Evolutionary conservation across 2,888 invertebrate genomes (phyloP), one percentile per base, ranked within the genome.

Genomic region (Laspeyria flexula): DNA sequence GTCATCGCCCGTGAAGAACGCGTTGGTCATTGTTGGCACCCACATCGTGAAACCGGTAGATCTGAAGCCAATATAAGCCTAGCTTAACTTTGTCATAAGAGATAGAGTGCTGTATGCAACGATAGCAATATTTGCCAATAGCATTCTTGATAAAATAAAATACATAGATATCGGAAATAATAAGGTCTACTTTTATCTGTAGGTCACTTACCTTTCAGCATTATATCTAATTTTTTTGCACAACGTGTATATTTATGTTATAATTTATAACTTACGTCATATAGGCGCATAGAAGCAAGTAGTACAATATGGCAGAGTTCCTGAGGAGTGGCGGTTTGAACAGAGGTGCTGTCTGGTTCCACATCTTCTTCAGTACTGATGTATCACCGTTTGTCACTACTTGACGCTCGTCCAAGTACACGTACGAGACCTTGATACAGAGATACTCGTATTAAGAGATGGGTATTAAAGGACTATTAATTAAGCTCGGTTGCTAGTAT

Each of bases 41-140:
- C 87, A 89, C 86, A 90, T 85, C 0, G 86, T 84, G 56, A 77
- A 89, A 0, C 88, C 88, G 0, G 89, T 88, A 6, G 88, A 86
- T 10, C 88, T 89, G 60, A 4, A 64, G 56, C 33, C 21, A 23
- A n/a, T n/a, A n/a, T n/a, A n/a, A n/a, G n/a, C n/a, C n/a, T n/a
- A n/a, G n/a, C n/a, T n/a, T n/a, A n/a, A n/a, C n/a, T n/a, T n/a
- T n/a, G n/a, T n/a, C n/a, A n/a, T n/a, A n/a, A n/a, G n/a, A n/a
- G n/a, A n/a, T n/a, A n/a, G n/a, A 3, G 21, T 21, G 5, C 5
- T 21, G 5, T 21, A 3, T 2, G 21, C 5, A 3, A 3, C 21
- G 5, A 21, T 2, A 5, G 21, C 5, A 21, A 3, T 3, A 3
- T 21, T 21, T 21, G 21, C 5, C 21, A 21, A n/a, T n/a, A n/a